Evolutionary conservation across 2,797 vertebrate genomes (phyloP).

Genomic region (Pangasius mekongensis): DNA sequence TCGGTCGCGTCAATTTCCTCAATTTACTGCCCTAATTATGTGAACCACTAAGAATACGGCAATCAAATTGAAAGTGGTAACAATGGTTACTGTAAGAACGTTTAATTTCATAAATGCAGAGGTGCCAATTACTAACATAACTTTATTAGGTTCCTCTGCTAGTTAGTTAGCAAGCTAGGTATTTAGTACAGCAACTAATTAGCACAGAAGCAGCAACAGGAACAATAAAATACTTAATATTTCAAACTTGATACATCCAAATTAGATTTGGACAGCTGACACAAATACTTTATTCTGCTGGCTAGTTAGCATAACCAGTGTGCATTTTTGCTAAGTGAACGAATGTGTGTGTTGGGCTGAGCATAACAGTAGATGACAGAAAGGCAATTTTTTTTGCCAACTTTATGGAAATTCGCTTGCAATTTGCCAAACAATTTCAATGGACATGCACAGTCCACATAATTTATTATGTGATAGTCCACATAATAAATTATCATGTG

Average conservation of each 20-base stretch:
- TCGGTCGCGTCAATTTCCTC: not conserved
- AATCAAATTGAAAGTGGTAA: not conserved
- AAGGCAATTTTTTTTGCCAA: not conserved
- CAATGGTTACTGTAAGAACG: not conserved
- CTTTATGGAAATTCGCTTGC: not conserved
- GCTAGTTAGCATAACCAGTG: not conserved
- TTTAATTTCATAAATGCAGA: not conserved
- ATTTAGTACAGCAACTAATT: not conserved
- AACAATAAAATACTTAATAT: not conserved
- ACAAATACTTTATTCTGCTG: not conserved
- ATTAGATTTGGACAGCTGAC: not conserved
- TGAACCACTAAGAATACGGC: not conserved
- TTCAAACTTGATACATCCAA: not conserved
- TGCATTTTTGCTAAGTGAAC: constrained; percentile 12
- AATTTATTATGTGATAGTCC: not conserved
- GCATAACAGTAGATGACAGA: not conserved
- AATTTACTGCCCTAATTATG: not conserved
- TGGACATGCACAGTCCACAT: not conserved
- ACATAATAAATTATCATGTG: not conserved
- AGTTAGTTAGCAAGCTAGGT: not conserved
- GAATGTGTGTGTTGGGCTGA: not conserved
- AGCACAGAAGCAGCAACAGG: not conserved
- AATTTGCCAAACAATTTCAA: not conserved
- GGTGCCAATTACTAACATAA: not conserved
- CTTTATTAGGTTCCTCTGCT: not conserved